Evolutionary conservation across 2,888 invertebrate genomes (phyloP), one percentile per base, ranked within the genome.

Genomic region (Drosophila picticornis): DNA sequence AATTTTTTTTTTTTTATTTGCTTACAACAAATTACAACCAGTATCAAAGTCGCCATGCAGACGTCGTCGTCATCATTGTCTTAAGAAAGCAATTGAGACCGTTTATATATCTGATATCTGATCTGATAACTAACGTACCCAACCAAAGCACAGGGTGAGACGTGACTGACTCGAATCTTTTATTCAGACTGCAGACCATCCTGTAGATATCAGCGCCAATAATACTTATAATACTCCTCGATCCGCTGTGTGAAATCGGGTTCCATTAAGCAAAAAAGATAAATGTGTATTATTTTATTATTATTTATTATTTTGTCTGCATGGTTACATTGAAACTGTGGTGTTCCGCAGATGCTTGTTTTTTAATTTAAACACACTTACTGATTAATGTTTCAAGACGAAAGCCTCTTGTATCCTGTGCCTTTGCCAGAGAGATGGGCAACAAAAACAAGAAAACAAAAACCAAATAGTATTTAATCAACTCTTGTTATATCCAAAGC

Each of bases 261-360:
- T 19, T 36, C 16, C 36, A 0, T 13, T 16, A 16, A 19, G 38
- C 38, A 19, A 9, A 38, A 38, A 19, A 10, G 10, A 1, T 4
- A 43, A 11, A 13, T 43, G 6, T 22, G 36, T 19, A 36, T 19
- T 2, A 36, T 34, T 34, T 16, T 36, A 0, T 36, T 34, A 34
- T 36, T 6, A 10, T 3, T 32, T 0, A 10, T 36, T 7, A 19
- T 19, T 36, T 36, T 19, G 43, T 46, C 63, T 60, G 55, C 55
- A 72, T 72, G 71, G 63, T 25, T 72, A 25, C 53, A 36, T 29
- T 25, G 29, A 52, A 53, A 31, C 53, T 53, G 59, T 66, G 68
- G 59, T 32, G 27, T 10, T 11, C 29, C 53, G 58, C 56, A 36
- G 43, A 59, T 55, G 32, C 31, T 53, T 51, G 51, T 51, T 43